Conservation (phyloP, 2,888 invertebrate species). For the Resseliella maxima region DNA sequence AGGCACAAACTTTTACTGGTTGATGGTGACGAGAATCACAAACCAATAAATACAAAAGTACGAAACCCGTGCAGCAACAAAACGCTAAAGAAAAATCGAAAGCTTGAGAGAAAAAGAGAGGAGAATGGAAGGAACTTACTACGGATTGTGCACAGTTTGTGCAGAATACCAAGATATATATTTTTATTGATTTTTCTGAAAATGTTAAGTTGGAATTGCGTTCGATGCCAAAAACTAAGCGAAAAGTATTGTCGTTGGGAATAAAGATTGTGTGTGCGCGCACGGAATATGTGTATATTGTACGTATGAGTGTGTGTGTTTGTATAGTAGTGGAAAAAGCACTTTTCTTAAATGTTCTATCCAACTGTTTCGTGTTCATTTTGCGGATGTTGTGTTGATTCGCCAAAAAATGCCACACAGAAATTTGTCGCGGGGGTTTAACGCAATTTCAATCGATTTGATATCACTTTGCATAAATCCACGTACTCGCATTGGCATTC, state of each 20-base stretch:
- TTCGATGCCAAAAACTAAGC: constrained; percentile 1
- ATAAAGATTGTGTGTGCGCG: not conserved
- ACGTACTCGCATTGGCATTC: constrained; percentile 16
- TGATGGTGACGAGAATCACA: constrained; percentile 18
- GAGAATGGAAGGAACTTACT: not conserved
- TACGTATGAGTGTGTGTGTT: not conserved
- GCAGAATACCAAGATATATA: not conserved
- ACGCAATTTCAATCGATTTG: constrained; percentile 42
- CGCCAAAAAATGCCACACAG: not conserved
- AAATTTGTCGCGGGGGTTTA: constrained; percentile 24
- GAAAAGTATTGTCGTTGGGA: not conserved
- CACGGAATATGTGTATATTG: no score
- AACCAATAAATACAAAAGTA: constrained; percentile 36
- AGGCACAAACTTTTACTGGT: constrained; percentile 4
- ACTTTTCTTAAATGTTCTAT: constrained; percentile 40
- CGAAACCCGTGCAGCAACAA: not conserved
- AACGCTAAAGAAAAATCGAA: not conserved
- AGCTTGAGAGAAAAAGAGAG: not conserved
- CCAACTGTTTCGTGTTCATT: not conserved
- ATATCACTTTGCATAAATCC: constrained; percentile 41
- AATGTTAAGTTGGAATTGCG: not conserved
- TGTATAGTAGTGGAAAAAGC: not conserved
- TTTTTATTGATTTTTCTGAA: constrained; percentile 18
- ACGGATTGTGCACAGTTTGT: not conserved
- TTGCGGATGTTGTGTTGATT: not conserved